phyloP scores from a whole-genome alignment of 2,797 vertebrate species.

The Notamacropus eugenii region DNA sequence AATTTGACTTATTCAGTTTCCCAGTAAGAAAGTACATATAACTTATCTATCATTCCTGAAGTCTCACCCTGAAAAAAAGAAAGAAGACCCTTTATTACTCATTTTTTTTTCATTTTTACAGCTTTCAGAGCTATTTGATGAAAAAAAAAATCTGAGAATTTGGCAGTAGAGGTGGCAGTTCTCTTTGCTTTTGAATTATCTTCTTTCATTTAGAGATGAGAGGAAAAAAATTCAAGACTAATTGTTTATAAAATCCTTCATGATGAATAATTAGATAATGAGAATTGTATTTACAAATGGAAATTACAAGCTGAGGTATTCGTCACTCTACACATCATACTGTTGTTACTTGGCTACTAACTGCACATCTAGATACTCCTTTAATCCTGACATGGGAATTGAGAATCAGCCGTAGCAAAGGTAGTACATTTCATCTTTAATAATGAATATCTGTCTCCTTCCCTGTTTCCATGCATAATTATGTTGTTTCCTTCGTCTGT shows the following conservation, averaged over 20 bases:
- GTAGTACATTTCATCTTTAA: neutral
- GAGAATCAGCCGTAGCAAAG: neutral
- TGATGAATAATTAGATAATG: slow-evolving; percentile 67
- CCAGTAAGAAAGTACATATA: slow-evolving; percentile 54
- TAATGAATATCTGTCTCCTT: neutral
- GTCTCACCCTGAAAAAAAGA: slow-evolving; percentile 61
- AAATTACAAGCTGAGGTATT: slow-evolving; percentile 15
- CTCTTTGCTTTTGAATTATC: slow-evolving; percentile 67
- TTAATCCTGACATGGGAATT: neutral
- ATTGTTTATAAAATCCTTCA: slow-evolving; percentile 61
- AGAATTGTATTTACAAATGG: slow-evolving; percentile 54
- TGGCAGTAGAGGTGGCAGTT: slow-evolving; percentile 69
- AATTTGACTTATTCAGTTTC: slow-evolving; percentile 59
- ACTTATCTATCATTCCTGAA: slow-evolving; percentile 51
- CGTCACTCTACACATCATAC: neutral
- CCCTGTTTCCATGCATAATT: slow-evolving; percentile 1
- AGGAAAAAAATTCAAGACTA: slow-evolving; percentile 15
- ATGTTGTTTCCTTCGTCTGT: neutral
- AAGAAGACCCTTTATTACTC: slow-evolving; percentile 60
- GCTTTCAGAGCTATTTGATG: slow-evolving; percentile 72
- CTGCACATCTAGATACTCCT: neutral
- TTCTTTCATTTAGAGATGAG: slow-evolving; percentile 58
- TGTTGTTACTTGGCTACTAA: slow-evolving; percentile 9
- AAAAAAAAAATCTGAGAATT: slow-evolving; percentile 59
- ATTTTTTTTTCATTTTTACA: slow-evolving; percentile 51